phyloP scores from a whole-genome alignment of 2,113 vertebrate species.

The Orientallactaga bullata region DNA sequence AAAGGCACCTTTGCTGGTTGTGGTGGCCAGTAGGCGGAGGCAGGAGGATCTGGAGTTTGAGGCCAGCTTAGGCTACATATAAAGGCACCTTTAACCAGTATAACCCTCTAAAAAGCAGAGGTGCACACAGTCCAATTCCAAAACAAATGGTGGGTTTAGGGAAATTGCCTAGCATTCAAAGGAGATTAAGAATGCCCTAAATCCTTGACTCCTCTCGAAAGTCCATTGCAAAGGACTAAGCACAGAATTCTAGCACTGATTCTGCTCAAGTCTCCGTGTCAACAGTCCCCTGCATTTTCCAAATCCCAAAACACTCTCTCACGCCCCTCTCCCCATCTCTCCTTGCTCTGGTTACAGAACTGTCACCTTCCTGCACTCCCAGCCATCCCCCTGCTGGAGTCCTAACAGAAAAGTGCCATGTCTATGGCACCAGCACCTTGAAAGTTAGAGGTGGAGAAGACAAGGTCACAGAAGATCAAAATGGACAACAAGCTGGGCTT shows the following conservation, averaged over 20 bases:
- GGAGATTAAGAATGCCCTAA: not conserved
- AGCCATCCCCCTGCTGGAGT: not conserved
- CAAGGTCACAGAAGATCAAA: not conserved
- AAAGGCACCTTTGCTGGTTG: too few relatives aligned
- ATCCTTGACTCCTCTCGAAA: conserved; percentile 1
- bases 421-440: not conserved
- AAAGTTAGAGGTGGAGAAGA: not conserved
- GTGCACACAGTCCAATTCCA: too few relatives aligned
- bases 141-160: not conserved
- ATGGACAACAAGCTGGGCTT: too few relatives aligned
- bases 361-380: not conserved
- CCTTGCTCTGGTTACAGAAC: not conserved
- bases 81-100: too few relatives aligned
- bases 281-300: not conserved
- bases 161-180: not conserved
- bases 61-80: too few relatives aligned
- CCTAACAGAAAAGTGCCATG: not conserved
- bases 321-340: not conserved
- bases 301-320: not conserved
- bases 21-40: too few relatives aligned
- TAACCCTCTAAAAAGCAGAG: too few relatives aligned
- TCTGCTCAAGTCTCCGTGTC: not conserved
- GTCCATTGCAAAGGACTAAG: not conserved
- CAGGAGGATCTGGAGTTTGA: too few relatives aligned
- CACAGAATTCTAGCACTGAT: not conserved